Percentiles rank a stretch among this genome's conserved stretches.
Evolutionary conservation across 2,113 vertebrate genomes (phyloP).

Genomic region (Carlito syrichta): DNA sequence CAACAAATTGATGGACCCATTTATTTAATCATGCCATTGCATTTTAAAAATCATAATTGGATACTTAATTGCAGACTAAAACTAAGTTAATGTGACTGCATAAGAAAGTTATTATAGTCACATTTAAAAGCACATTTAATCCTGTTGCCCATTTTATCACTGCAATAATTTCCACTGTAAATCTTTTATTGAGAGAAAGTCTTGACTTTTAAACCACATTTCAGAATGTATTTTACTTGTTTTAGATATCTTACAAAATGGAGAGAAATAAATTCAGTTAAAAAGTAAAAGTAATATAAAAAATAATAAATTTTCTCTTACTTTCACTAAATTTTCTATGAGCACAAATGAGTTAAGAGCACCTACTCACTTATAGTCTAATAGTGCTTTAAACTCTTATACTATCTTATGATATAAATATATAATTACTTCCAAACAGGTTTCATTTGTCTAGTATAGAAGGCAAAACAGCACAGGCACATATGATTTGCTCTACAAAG

Average conservation of each 20-base stretch:
- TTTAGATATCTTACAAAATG: not conserved
- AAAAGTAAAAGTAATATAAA: not conserved
- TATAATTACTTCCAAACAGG: not conserved
- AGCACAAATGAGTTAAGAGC: not conserved
- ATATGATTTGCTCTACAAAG: not conserved
- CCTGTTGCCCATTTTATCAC: not conserved
- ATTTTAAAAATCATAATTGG: slow-evolving; percentile 55
- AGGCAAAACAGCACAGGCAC: not conserved
- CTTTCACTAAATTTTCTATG: not conserved
- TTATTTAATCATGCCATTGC: slow-evolving; percentile 53
- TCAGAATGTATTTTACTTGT: not conserved
- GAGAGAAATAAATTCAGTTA: not conserved
- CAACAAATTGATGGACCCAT: slow-evolving; percentile 42
- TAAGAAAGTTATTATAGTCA: not conserved
- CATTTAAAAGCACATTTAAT: not conserved
- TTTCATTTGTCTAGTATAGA: not conserved
- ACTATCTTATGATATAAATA: not conserved
- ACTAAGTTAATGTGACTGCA: slow-evolving; percentile 14
- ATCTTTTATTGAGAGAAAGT: not conserved
- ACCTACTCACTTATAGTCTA: not conserved
- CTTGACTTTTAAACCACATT: not conserved
- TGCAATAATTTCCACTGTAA: not conserved
- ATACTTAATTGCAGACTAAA: slow-evolving; percentile 66
- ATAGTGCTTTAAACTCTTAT: not conserved
- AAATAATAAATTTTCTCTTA: not conserved